Conservation (phyloP, 2,888 invertebrate species). For the Heteromurus nitidus region DNA sequence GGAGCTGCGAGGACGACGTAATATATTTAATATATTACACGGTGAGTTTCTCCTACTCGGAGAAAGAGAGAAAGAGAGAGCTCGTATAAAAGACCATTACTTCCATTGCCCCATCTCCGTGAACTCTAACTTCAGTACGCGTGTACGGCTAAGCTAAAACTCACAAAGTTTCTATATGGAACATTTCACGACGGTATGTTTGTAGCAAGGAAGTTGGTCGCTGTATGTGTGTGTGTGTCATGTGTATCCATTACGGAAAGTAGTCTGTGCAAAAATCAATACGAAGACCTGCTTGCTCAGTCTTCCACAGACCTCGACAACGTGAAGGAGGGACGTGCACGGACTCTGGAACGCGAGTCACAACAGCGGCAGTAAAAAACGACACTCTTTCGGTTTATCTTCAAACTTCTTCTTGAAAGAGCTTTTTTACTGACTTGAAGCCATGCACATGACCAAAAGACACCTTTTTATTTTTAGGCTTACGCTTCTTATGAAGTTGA, state of each 20-base stretch:
- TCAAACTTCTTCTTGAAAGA: not conserved
- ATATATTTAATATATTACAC: slow-evolving; percentile 26
- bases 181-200: slow-evolving; percentile 15
- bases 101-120: slow-evolving; percentile 17
- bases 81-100: slow-evolving; percentile 38
- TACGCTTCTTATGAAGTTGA: slow-evolving; percentile 2
- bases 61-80: not conserved
- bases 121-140: too few species aligned
- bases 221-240: slow-evolving; percentile 10
- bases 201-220: slow-evolving; percentile 1
- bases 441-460: not conserved
- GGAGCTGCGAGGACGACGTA: too few species aligned
- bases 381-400: slow-evolving; percentile 9
- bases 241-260: slow-evolving; percentile 26
- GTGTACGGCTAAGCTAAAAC: slow-evolving; percentile 20
- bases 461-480: not conserved
- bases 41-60: slow-evolving; percentile 7
- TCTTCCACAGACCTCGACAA: slow-evolving; percentile 43
- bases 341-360: slow-evolving; percentile 43
- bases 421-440: not conserved
- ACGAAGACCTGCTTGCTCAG: slow-evolving; percentile 50
- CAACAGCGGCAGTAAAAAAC: slow-evolving; percentile 20
- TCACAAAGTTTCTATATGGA: slow-evolving; percentile 52
- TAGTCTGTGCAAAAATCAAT: slow-evolving; percentile 51
- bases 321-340: slow-evolving; percentile 21